Base-by-base conservation (phyloP, 2,113 vertebrate species). In the Halichoeres trimaculatus region DNA sequence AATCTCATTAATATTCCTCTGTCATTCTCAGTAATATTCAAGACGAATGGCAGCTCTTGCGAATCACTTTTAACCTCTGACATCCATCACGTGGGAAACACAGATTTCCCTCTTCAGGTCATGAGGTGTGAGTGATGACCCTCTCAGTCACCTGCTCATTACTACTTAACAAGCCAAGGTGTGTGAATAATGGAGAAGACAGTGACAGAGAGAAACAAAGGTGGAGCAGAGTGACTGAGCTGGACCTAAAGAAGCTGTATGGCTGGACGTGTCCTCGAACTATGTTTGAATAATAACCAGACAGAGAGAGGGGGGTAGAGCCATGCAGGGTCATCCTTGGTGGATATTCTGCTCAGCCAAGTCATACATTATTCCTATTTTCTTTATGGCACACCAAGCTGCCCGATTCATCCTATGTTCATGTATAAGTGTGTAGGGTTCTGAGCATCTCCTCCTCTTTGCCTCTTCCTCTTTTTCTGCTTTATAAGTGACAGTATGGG, bases 201-300 rank as follows among this genome's bases (percentile, higher is more conserved):
- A 50, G 63, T 36, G 67, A 82, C 70, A 77, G 73, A 67, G 43
- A 52, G 64, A 71, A 50, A 74, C 55, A 30, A 69, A 75, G 45
- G 45, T 65, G 57, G 62, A 17, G 54, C 12, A 35, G 3, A 19
- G 17, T 45, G 76, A 77, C 51, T 47, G 74, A 77, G 47, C 40
- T 24, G 58, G 81, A 83, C 71, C n/a, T 74, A 69, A 81, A 77
- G 56, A 74, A 58, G 55, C 56, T 41, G 60, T 20, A 54, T n/a
- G 63, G 24, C 65, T 74, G 10, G 2, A 53, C 52, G 55, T 67
- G 55, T 57, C 68, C 1, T 4, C 69, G 57, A 74, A 76, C 57
- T 38, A n/a, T 60, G 53, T 84, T 86, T 86, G 87, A 86, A 89
- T 84, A 87, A 90, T 85, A 81, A 87, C 84, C 66, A 87, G 76